Evolutionary conservation across 2,113 vertebrate species (phyloP).

Genomic region (Chloebia gouldiae): DNA sequence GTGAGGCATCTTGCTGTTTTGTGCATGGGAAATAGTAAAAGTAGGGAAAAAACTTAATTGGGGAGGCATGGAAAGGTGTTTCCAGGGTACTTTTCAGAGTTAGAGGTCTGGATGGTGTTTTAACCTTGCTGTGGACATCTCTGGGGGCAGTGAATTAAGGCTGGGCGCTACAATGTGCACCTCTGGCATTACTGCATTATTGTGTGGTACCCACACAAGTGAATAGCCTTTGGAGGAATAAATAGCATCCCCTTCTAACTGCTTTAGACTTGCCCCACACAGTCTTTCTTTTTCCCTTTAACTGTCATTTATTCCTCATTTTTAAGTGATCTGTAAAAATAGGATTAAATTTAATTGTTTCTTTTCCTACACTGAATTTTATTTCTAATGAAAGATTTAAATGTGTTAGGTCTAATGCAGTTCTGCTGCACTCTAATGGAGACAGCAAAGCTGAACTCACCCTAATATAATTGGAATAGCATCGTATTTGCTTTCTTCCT

Average conservation of each 20-base stretch:
- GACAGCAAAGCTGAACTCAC: not conserved
- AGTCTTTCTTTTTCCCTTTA: not conserved
- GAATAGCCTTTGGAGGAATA: not conserved
- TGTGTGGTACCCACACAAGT: not conserved
- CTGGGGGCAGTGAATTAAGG: not conserved
- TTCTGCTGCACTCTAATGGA: not conserved
- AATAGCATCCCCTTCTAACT: not conserved
- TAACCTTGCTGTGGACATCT: not conserved
- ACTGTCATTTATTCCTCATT: not conserved
- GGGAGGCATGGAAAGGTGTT: not conserved
- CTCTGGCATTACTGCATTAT: not conserved
- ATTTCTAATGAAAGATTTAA: conserved; percentile 3
- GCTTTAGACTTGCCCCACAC: not conserved
- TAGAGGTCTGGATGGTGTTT: not conserved
- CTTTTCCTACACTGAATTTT: conserved; percentile 1
- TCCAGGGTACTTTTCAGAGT: not conserved
- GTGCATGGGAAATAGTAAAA: not conserved
- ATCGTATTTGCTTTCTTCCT: not conserved
- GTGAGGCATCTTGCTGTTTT: not conserved
- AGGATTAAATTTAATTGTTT: not conserved
- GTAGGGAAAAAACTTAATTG: not conserved
- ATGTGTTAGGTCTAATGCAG: not conserved
- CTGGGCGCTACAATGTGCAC: not conserved
- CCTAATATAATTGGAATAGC: not conserved
- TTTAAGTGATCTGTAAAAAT: not conserved